These are phyloP conservation scores for Chymomyza amoena DNA, from an alignment of 2,888 invertebrate genomes.

Conservation along the genomic window DNA sequence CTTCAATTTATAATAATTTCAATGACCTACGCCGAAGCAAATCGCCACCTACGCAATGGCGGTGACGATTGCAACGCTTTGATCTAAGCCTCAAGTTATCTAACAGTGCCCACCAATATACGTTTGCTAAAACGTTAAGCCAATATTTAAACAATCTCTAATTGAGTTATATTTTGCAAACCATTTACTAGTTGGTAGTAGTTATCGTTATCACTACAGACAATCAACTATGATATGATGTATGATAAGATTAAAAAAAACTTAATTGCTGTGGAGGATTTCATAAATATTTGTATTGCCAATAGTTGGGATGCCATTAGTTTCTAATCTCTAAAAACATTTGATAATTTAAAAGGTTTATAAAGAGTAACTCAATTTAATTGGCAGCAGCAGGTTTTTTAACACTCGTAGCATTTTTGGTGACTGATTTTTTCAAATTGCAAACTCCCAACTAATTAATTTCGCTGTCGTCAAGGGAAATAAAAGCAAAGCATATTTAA, in stretches of 20 bases:
- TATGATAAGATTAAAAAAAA: neutral
- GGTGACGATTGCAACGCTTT: no score
- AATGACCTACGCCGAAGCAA: no score
- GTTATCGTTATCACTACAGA: no score
- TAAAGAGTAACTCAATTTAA: neutral
- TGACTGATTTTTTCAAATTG: conserved; percentile 19
- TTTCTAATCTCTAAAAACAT: neutral
- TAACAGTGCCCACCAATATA: no score
- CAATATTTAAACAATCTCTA: no score
- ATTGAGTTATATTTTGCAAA: no score
- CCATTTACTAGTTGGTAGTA: no score
- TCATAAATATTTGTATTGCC: neutral
- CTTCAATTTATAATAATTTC: no score
- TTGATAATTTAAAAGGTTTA: neutral
- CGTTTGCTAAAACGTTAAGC: no score
- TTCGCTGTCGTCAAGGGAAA: conserved; percentile 44
- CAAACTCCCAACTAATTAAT: conserved; percentile 34
- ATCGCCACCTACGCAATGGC: no score
- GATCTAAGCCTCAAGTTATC: no score
- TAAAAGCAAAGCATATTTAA: conserved; percentile 10
- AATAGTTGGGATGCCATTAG: conserved; percentile 21
- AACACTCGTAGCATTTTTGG: neutral
- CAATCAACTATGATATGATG: neutral
- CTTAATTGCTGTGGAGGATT: neutral
- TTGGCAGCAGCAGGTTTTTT: neutral